Base-by-base conservation (phyloP, 1,140 invertebrate species). In the Drosophila parabipectinata region DNA sequence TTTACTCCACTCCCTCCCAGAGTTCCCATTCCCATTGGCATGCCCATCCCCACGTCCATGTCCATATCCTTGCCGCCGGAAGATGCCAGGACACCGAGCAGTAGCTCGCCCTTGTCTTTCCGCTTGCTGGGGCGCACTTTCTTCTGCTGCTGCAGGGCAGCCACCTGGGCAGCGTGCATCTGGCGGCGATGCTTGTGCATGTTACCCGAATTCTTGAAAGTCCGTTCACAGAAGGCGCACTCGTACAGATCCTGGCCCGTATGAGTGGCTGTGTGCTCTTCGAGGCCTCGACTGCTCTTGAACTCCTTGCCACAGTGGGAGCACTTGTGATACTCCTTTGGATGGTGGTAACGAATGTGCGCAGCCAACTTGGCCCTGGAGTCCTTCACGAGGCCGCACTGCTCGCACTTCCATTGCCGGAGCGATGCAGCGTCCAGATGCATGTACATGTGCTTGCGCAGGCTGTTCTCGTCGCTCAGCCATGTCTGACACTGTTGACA, bases 111-210 rank as follows among this genome's bases (percentile, higher is more conserved):
- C 34, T 66, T 75, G 7, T 56, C 72, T 48, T 75, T 75, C 0
- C 72, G 71, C 39, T 75, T 75, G 28, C 72, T 75, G 32, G 72
- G 72, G 15, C 60, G 53, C 26, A 75, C 47, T 24, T 66, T 75
- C 39, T 66, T 75, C 34, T 75, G 72, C 50, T 75, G 60, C 32
- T 75, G 72, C 10, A 75, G 72, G 14, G 52, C 72, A 8, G 53
- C 72, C 60, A 82, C 80, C 54, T 89, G 76, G 28, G 61, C 53
- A 2, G 77, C 79, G 53, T 89, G 84, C 41, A 73, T 71, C 30
- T 74, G 73, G n/a, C 80, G 81, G 1, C 72, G 72, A 41, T 89
- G 84, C 55, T 77, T 69, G 56, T 89, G 82, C 84, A 89, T 82
- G 58, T 89, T 89, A 0, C 79, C 67, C 18, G 61, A 76, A 34